phyloP scores from a whole-genome alignment of 1,140 invertebrate species.

The Neotoxoptera formosana region DNA sequence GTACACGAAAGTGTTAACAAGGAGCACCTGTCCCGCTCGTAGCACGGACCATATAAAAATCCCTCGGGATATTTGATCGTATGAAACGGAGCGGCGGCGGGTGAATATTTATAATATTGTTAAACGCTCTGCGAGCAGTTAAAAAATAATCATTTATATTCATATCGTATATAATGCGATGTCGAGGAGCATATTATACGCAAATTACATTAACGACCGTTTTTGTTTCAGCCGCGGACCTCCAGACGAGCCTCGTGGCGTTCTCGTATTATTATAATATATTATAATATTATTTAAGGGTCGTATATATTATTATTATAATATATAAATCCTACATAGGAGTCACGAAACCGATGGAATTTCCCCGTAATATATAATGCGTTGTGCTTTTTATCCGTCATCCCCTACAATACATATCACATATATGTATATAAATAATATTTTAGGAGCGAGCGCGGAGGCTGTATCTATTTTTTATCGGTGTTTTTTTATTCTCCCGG shows the following conservation, averaged over 20 bases:
- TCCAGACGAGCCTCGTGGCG: neutral
- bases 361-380: neutral
- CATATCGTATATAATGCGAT: too few species aligned
- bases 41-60: slow-evolving; percentile 27
- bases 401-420: neutral
- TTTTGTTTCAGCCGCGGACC: slow-evolving; percentile 22
- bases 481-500: neutral
- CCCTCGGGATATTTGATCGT: slow-evolving; percentile 36
- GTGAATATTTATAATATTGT: too few species aligned
- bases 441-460: neutral
- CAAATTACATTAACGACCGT: slow-evolving; percentile 1
- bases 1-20: slow-evolving; percentile 48
- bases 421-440: too few species aligned
- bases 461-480: neutral
- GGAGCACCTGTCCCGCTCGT: slow-evolving; percentile 6
- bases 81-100: too few species aligned
- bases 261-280: neutral
- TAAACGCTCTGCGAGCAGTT: neutral
- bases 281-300: neutral
- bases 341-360: slow-evolving; percentile 21
- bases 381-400: neutral
- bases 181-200: neutral
- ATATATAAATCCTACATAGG: neutral
- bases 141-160: slow-evolving; percentile 2
- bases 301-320: too few species aligned